Conservation (phyloP, 2,113 vertebrate genomes). For the Pteropus alecto region DNA sequence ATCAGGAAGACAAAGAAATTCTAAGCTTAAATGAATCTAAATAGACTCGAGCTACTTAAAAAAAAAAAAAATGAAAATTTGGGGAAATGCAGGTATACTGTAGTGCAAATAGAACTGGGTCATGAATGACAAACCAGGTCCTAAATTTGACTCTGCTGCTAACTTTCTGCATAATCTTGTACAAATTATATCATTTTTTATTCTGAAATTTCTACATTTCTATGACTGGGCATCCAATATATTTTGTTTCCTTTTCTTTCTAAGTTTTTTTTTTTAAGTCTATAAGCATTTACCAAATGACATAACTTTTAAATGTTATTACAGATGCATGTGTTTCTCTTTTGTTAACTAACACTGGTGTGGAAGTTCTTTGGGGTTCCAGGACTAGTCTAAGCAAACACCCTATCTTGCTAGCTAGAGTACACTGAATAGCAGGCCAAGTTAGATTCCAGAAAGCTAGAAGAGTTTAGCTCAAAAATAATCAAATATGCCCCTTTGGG, state of each 20-base stretch:
- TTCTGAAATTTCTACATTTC: neutral
- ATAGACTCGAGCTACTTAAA: neutral
- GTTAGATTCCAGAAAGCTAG: neutral
- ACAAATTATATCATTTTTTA: neutral
- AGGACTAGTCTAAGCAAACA: neutral
- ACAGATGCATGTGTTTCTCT: neutral
- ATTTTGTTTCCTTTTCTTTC: neutral
- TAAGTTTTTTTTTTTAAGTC: neutral
- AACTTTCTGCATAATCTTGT: neutral
- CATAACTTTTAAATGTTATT: neutral
- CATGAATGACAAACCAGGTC: neutral
- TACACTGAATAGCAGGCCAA: neutral
- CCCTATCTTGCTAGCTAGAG: neutral
- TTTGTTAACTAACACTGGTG: neutral
- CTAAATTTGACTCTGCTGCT: neutral
- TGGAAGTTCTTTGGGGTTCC: neutral
- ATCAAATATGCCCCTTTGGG: neutral
- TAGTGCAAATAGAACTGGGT: neutral
- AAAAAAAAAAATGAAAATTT: neutral
- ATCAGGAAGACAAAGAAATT: neutral
- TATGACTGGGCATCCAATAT: neutral
- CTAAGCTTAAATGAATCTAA: neutral
- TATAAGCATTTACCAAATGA: neutral
- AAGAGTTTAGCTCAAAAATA: neutral
- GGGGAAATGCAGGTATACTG: neutral